phyloP scores from a whole-genome alignment of 1,140 invertebrate species.

The Odontomachus brunneus region DNA sequence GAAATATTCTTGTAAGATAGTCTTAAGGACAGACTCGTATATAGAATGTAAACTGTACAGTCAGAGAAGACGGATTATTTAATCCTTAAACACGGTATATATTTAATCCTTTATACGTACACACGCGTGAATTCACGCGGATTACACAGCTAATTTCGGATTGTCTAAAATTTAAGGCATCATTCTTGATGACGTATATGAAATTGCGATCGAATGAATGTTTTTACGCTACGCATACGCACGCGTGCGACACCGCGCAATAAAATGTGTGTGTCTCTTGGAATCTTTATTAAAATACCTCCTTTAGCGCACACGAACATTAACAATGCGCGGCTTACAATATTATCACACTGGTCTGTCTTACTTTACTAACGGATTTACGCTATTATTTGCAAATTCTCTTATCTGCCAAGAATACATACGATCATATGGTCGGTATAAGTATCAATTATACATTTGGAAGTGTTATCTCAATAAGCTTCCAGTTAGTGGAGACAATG shows the following conservation, averaged over 20 bases:
- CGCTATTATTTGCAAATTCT: conserved; percentile 24
- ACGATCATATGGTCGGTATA: conserved; percentile 2
- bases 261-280: conserved; percentile 4
- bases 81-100: neutral
- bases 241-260: neutral
- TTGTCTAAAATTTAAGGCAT: conserved; percentile 2
- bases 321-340: conserved; percentile 23
- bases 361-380: conserved; percentile 22
- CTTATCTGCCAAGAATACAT: neutral
- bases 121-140: neutral
- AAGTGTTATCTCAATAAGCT: neutral
- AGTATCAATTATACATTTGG: conserved; percentile 12
- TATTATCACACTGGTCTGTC: conserved; percentile 34
- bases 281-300: conserved; percentile 37
- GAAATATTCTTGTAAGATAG: conserved; percentile 19
- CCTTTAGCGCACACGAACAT: neutral
- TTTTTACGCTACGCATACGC: conserved; percentile 14
- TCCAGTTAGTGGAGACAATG: too few relatives aligned
- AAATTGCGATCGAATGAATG: neutral
- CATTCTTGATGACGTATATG: neutral
- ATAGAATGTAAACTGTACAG: neutral
- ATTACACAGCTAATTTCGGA: neutral
- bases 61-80: neutral
- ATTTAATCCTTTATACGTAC: neutral
- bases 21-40: conserved; percentile 13